phyloP scores from a whole-genome alignment of 2,888 invertebrate species.

The Galerucella nymphaeae region DNA sequence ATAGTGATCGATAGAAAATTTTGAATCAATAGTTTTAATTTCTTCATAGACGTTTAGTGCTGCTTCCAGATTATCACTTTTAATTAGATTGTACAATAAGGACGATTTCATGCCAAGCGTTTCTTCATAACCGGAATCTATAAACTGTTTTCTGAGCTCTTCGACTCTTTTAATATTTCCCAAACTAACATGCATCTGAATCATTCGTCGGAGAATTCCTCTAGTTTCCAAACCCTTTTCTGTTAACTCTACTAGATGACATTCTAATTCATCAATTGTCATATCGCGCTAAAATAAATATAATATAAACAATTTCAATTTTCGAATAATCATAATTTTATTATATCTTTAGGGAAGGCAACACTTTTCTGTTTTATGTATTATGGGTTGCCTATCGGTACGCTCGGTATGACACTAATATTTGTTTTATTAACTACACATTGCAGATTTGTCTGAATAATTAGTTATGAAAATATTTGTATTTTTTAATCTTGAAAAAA shows the following conservation, averaged over 20 bases:
- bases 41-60: slow-evolving; percentile 69
- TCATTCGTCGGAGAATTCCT: slow-evolving; percentile 72
- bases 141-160: slow-evolving; percentile 57
- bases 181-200: slow-evolving; percentile 70
- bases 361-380: no score
- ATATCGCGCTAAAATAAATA: slow-evolving; percentile 68
- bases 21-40: slow-evolving; percentile 67
- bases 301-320: slow-evolving; percentile 1
- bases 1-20: slow-evolving; percentile 73
- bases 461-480: no score
- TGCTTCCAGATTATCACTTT: slow-evolving; percentile 67
- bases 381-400: no score
- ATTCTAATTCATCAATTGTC: slow-evolving; percentile 71
- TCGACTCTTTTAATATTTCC: slow-evolving; percentile 69
- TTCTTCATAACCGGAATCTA: slow-evolving; percentile 46
- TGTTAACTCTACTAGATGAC: slow-evolving; percentile 74
- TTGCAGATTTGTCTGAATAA: no score
- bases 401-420: no score
- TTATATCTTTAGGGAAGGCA: no score
- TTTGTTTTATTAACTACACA: no score
- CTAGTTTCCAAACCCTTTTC: slow-evolving; percentile 75
- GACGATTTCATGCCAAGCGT: slow-evolving; percentile 72
- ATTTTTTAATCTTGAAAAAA: no score
- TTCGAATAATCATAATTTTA: slow-evolving; percentile 13
- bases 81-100: slow-evolving; percentile 72